These are phyloP conservation scores for Tetragonula carbonaria DNA, from an alignment of 2,888 invertebrate genomes.

Conservation along the genomic window DNA sequence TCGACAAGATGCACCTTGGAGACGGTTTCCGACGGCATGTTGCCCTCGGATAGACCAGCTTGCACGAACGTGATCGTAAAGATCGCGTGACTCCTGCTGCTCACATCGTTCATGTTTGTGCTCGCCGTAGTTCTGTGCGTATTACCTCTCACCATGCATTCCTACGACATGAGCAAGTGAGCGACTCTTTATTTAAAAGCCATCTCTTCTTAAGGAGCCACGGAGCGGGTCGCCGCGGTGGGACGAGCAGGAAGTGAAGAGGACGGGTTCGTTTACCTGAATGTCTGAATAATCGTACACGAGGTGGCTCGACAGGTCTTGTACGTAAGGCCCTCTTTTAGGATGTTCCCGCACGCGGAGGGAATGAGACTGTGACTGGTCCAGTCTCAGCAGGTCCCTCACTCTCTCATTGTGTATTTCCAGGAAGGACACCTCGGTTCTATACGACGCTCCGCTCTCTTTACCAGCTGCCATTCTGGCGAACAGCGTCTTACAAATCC, in stretches of 20 bases:
- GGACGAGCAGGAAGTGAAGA: slow-evolving; percentile 11
- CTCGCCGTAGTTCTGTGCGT: slow-evolving; percentile 93
- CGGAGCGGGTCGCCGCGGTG: neutral
- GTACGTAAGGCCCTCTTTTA: slow-evolving; percentile 92
- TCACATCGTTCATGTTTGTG: slow-evolving; percentile 96
- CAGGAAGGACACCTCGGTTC: slow-evolving; percentile 94
- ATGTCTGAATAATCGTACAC: slow-evolving; percentile 95
- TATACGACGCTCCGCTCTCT: slow-evolving; percentile 92
- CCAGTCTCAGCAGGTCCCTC: slow-evolving; percentile 88
- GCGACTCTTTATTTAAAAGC: neutral
- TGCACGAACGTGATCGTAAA: slow-evolving; percentile 96
- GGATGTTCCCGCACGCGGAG: slow-evolving; percentile 92
- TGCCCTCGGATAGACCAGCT: slow-evolving; percentile 90
- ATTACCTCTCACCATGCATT: slow-evolving; percentile 92
- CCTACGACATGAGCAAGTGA: slow-evolving; percentile 84
- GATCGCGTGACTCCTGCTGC: slow-evolving; percentile 95
- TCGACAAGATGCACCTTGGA: slow-evolving; percentile 96
- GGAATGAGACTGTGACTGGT: slow-evolving; percentile 87
- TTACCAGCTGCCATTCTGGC: slow-evolving; percentile 92
- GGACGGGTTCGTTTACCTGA: slow-evolving; percentile 85
- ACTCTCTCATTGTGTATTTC: slow-evolving; percentile 95
- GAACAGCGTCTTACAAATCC: slow-evolving; percentile 94
- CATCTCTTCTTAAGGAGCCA: neutral
- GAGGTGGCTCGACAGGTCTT: slow-evolving; percentile 93
- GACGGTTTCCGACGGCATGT: slow-evolving; percentile 95